A percentile compares a stretch with the other conserved stretches of the same genome.
Evolutionary conservation across 2,113 vertebrate genomes (phyloP).

Genomic region (Delphinapterus leucas): DNA sequence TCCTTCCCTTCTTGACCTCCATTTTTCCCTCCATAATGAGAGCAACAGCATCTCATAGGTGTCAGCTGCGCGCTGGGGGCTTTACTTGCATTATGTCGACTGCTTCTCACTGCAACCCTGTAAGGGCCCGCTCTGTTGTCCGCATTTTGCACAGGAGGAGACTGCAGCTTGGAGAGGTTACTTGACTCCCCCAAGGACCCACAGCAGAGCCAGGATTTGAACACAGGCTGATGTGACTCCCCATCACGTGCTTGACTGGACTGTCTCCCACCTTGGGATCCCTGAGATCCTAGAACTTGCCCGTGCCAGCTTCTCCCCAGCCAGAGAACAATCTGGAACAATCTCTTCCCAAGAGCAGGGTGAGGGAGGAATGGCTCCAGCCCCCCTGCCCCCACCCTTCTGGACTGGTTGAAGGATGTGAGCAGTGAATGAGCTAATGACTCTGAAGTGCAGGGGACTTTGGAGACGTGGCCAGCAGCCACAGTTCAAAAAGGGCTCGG

Average conservation of each 20-base stretch:
- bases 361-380: not conserved
- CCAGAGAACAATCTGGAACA: slow-evolving; percentile 39
- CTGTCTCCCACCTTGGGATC: not conserved
- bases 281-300: not conserved
- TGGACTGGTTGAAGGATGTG: not conserved
- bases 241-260: not conserved
- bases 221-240: not conserved
- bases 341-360: not conserved
- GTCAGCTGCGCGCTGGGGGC: not conserved
- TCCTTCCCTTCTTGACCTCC: not conserved
- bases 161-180: not conserved
- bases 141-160: not conserved
- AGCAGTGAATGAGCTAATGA: not conserved
- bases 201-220: not conserved
- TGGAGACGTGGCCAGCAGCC: not conserved
- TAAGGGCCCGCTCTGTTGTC: not conserved
- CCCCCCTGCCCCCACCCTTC: not conserved
- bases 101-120: not conserved
- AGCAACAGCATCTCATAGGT: not conserved
- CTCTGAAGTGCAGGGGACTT: not conserved
- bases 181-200: not conserved
- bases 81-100: not conserved
- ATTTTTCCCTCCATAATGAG: not conserved
- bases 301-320: not conserved
- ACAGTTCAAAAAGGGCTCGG: not conserved